Base-by-base conservation (phyloP, 37 sponge, comb jelly and placozoan species). In the Geodia barretti region DNA sequence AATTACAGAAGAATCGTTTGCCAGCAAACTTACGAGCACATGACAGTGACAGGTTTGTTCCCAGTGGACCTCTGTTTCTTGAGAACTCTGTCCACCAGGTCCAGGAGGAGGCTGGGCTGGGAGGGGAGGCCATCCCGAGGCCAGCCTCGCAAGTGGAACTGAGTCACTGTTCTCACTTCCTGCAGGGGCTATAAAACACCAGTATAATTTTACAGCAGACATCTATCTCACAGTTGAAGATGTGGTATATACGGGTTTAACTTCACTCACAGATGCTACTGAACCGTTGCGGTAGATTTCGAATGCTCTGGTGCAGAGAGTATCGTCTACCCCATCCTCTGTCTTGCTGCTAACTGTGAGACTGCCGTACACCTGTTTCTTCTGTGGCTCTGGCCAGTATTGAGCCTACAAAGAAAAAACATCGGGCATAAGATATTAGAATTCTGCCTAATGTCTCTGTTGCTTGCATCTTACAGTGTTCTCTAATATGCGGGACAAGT, bases 21-120 rank as follows among this genome's bases (percentile, higher is more conserved):
- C n/a, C n/a, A n/a, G n/a, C n/a, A n/a, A 39, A 73, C 83, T 35
- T 40, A 87, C 92, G 72, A 83, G 92, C 92, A 91, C 31, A 64
- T 28, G 31, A 91, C 92, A 30, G 70, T 77, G 30, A 91, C 83
- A 17, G 84, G 70, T 25, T 77, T 83, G 69, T 91, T 91, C 39
- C 77, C 88, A 47, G 88, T 75, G 39, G 59, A 39, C 4, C 30
- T 59, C 64, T 90, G 91, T 9, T 34, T n/a, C 36, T 73, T 80
- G 54, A 62, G 34, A 14, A 85, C 62, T 23, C 33, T 23, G 33
- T 85, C 78, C 11, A 73, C 80, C 71, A 90, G 70, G 19, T 74
- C 78, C 24, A 90, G 21, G 31, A 90, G 26, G 32, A 70, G 66
- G 11, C 36, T 61, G 21, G 62, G 37, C 20, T 31, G 25, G 32